Base-by-base conservation (phyloP, 30 jellyfish, hydroid and myxozoan genomes). In the Hydra vulgaris region DNA sequence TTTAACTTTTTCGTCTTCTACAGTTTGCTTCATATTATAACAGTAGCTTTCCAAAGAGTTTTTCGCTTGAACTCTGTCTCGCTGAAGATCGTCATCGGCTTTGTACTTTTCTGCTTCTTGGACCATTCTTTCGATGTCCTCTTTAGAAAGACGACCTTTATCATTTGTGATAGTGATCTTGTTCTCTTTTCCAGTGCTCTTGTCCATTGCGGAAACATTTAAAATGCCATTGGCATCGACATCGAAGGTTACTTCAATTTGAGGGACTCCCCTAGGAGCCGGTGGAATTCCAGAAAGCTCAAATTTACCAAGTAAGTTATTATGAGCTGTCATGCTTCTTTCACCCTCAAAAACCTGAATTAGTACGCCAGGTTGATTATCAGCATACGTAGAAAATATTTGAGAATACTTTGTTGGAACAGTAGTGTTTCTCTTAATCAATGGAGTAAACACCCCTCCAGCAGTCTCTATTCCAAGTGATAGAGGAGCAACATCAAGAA, bases 201-300 rank as follows among this genome's bases (percentile, higher is more conserved):
- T 88, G 53, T 92, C 98, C 73, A 66, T 81, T 16, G 98, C 98
- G 19, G 95, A 24, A 73, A 92, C 96, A 54, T 87, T 88, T 18
- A 92, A 85, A 1, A 92, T 88, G 17, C 96, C 98, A 53, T 92
- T 87, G 1, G 96, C 95, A 72, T 86, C 96, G 54, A 92, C 77
- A 56, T 87, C 98, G 71, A 92, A 92, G 25, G 96, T 88, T 56
- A 92, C 98, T 23, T 92, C 98, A 40, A 92, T 88, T 73, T 92
- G 85, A 21, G 98, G 98, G 26, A 83, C 95, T 23, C 96, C 96
- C 15, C 96, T 61, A 3, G 96, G 98, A 70, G 98, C 98, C 21
- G 95, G 95, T 0, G 96, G 95, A 24, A 92, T 92, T 19, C 95
- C 95, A 19, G 88, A 21, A 77, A 92, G 72, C 19, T 87, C 95